Percentiles rank a stretch among this genome's conserved stretches.
Conservation (phyloP, 2,888 invertebrate genomes). For the Anodontia alba region DNA sequence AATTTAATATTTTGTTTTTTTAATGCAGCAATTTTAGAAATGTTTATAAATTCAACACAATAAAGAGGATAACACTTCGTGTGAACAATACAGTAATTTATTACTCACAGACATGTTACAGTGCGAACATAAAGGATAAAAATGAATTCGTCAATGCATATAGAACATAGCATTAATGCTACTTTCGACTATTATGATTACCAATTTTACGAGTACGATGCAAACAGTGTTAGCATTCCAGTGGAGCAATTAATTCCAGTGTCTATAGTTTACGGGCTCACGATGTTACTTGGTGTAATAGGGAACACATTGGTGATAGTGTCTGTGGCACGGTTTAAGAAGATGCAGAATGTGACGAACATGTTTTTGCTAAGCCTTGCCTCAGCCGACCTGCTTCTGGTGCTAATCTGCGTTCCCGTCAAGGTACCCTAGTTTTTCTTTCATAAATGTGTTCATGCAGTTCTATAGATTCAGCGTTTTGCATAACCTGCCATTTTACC, state of each 20-base stretch:
- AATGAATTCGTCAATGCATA: too few species aligned
- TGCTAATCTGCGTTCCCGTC: constrained; percentile 90
- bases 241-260: constrained; percentile 88
- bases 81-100: too few species aligned
- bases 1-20: too few species aligned
- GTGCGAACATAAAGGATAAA: too few species aligned
- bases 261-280: constrained; percentile 87
- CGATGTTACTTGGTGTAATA: constrained; percentile 88
- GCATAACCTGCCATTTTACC: too few species aligned
- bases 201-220: constrained; percentile 86
- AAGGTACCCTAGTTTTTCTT: too few species aligned
- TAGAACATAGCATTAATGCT: background rate
- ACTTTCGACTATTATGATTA: constrained; percentile 45
- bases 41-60: too few species aligned
- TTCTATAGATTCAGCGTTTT: too few species aligned
- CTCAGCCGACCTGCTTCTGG: constrained; percentile 89
- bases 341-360: constrained; percentile 89
- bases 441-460: too few species aligned
- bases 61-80: too few species aligned
- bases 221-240: constrained; percentile 83
- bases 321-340: constrained; percentile 86
- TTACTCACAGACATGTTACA: too few species aligned
- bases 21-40: too few species aligned
- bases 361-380: constrained; percentile 90
- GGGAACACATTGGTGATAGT: constrained; percentile 88